phyloP scores from a whole-genome alignment of 2,888 invertebrate genomes.

The Ichneumoninae sp. region DNA sequence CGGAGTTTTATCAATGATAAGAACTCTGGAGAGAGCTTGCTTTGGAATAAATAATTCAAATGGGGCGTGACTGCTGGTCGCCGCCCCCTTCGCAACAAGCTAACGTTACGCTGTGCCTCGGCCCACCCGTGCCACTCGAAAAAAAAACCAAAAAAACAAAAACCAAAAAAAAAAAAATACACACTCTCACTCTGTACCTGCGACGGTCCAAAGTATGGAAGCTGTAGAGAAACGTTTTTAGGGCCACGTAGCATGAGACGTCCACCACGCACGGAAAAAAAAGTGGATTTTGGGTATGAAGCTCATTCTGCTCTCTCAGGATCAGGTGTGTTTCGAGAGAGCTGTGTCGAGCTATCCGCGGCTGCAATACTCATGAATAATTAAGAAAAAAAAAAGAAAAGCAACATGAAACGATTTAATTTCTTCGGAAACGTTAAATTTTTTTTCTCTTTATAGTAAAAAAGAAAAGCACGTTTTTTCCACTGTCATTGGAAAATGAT shows the following conservation, averaged over 20 bases:
- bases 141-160: constrained; percentile 61
- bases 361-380: constrained; percentile 75
- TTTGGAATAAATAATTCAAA: constrained; percentile 81
- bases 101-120: constrained; percentile 83
- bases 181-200: constrained; percentile 84
- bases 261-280: constrained; percentile 66
- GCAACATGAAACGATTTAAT: not conserved
- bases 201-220: constrained; percentile 84
- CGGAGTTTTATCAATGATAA: constrained; percentile 83
- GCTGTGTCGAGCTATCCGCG: constrained; percentile 72
- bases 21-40: constrained; percentile 82
- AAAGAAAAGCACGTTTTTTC: constrained; percentile 13
- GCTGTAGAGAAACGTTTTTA: constrained; percentile 74
- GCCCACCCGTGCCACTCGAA: constrained; percentile 82
- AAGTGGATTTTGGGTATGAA: constrained; percentile 55
- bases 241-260: constrained; percentile 74
- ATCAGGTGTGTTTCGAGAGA: constrained; percentile 71
- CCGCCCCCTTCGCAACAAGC: constrained; percentile 81
- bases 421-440: constrained; percentile 13
- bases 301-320: constrained; percentile 56
- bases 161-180: constrained; percentile 71
- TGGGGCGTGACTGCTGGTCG: constrained; percentile 82
- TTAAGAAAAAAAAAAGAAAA: constrained; percentile 16
- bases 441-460: constrained; percentile 38
- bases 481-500: constrained; percentile 40